Percentiles rank a stretch among this genome's conserved stretches.
These are phyloP conservation scores for Fringilla coelebs DNA, from an alignment of 2,797 vertebrate genomes.

Conservation along the genomic window DNA sequence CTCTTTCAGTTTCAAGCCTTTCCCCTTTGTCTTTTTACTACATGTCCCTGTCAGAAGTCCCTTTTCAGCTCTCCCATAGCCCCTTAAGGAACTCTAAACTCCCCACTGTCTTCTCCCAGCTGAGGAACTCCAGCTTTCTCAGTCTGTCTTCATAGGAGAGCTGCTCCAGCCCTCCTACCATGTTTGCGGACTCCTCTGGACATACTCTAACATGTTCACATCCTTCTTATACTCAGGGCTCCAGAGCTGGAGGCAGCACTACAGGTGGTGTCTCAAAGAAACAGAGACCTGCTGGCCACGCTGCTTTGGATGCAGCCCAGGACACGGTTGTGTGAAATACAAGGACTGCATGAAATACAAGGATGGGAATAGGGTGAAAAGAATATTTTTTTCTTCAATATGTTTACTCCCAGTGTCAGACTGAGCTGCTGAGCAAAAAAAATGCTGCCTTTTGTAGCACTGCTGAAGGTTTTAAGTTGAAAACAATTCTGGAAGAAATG, in stretches of 20 bases:
- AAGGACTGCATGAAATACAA: neutral
- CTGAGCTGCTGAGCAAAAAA: neutral
- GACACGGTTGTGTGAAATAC: neutral
- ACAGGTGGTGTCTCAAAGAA: neutral
- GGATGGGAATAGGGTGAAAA: neutral
- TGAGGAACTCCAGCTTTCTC: neutral
- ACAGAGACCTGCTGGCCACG: neutral
- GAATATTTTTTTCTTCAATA: neutral
- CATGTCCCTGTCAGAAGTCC: neutral
- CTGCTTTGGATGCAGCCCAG: neutral
- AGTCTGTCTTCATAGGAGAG: neutral
- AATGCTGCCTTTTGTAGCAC: neutral
- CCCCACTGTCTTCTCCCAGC: neutral
- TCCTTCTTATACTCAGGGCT: too few species aligned
- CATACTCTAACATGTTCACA: accelerated
- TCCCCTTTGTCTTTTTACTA: neutral
- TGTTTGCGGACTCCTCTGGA: neutral
- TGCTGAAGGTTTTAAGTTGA: neutral
- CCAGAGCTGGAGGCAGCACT: neutral
- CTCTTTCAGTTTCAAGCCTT: neutral
- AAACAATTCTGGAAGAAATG: neutral
- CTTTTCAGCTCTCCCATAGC: accelerated
- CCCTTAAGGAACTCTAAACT: neutral
- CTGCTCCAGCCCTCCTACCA: neutral
- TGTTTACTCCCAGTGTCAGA: neutral